These are phyloP conservation scores for Plagodis pulveraria DNA, from an alignment of 2,888 invertebrate genomes.

Conservation along the genomic window DNA sequence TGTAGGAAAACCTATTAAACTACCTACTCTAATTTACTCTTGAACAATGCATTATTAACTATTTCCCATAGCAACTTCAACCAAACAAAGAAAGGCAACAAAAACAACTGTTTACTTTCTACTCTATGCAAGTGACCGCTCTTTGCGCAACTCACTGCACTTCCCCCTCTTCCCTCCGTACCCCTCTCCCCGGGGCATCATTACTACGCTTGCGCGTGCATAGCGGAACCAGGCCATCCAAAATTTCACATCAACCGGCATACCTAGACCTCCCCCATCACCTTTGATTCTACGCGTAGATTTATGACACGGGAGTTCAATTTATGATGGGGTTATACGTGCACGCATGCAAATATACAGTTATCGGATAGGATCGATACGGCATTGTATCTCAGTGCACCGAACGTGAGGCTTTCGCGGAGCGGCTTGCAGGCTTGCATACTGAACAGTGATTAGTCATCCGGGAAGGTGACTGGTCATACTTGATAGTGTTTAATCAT, in stretches of 20 bases:
- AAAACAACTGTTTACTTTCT: slow-evolving; percentile 28
- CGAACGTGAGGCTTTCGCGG: slow-evolving; percentile 32
- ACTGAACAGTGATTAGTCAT: slow-evolving; percentile 10
- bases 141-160: slow-evolving; percentile 84
- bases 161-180: slow-evolving; percentile 44
- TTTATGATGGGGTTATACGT: slow-evolving; percentile 61
- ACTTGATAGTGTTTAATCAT: slow-evolving; percentile 5
- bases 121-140: slow-evolving; percentile 66
- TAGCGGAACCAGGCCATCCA: slow-evolving; percentile 82
- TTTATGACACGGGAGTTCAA: slow-evolving; percentile 43
- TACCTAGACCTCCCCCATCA: slow-evolving; percentile 56
- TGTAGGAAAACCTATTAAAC: no score
- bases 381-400: slow-evolving; percentile 48
- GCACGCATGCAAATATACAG: slow-evolving; percentile 84
- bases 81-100: slow-evolving; percentile 20
- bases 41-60: slow-evolving; percentile 26
- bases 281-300: background rate
- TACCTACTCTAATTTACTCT: no score
- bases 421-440: slow-evolving; percentile 15
- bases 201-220: slow-evolving; percentile 81
- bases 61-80: slow-evolving; percentile 46
- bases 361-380: slow-evolving; percentile 47
- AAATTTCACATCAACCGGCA: slow-evolving; percentile 63
- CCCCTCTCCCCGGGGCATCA: slow-evolving; percentile 28
- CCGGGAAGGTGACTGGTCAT: background rate